Conservation (phyloP, 2,888 invertebrate species). For the Dioctria linearis region DNA sequence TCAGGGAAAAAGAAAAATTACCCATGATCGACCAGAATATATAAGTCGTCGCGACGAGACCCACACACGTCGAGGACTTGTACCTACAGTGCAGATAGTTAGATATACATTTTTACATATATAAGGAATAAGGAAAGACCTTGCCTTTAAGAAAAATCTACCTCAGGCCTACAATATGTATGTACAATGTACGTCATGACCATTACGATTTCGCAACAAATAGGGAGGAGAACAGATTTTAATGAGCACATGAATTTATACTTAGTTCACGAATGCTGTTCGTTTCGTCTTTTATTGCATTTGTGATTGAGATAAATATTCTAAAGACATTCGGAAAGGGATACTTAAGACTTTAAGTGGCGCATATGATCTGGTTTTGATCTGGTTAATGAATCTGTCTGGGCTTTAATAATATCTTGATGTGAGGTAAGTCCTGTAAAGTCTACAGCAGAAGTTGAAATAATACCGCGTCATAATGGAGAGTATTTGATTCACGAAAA, state of each 20-base stretch:
- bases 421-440: not conserved
- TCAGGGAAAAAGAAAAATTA: constrained; percentile 32
- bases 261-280: constrained; percentile 22
- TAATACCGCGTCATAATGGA: no score
- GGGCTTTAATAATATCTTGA: not conserved
- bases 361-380: not conserved
- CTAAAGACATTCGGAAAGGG: constrained; percentile 20
- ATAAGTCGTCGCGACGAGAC: constrained; percentile 23
- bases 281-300: constrained; percentile 17
- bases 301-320: constrained; percentile 31
- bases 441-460: not conserved
- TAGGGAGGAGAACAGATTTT: constrained; percentile 32
- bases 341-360: not conserved
- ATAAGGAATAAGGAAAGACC: not conserved
- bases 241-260: constrained; percentile 44
- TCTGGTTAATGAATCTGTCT: not conserved
- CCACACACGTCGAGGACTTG: constrained; percentile 41
- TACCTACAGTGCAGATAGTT: not conserved
- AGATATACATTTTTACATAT: no score
- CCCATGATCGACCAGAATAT: constrained; percentile 24
- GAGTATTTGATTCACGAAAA: no score
- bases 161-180: constrained; percentile 4
- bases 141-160: constrained; percentile 33
- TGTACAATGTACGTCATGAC: constrained; percentile 1
- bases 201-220: constrained; percentile 4